Percentiles rank a stretch among this genome's conserved stretches.
Evolutionary conservation across 2,888 invertebrate genomes (phyloP).

Genomic region (Ramazzottius varieornatus): DNA sequence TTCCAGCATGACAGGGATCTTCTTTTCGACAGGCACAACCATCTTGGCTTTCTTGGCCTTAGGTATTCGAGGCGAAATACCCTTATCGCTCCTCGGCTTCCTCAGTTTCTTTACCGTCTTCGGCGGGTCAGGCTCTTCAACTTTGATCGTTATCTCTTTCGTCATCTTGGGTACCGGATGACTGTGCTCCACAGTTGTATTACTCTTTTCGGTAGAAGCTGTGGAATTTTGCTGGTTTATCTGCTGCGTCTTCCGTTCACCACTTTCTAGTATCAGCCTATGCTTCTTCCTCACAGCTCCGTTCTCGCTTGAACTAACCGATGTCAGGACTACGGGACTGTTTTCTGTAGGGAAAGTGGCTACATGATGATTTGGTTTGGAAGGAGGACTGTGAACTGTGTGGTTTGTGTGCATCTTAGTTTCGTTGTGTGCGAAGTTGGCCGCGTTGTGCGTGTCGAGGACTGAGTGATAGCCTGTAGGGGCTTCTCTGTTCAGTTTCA

Average conservation of each 20-base stretch:
- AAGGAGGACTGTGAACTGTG: too few species aligned
- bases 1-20: neutral
- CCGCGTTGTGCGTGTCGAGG: too few species aligned
- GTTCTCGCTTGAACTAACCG: neutral
- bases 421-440: too few species aligned
- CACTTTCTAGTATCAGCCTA: neutral
- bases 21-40: neutral
- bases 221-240: neutral
- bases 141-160: neutral
- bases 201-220: neutral
- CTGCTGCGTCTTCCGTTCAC: neutral
- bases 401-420: too few species aligned
- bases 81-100: neutral
- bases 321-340: too few species aligned
- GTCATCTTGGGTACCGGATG: neutral
- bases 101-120: neutral
- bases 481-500: too few species aligned
- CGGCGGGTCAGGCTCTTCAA: too few species aligned
- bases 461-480: too few species aligned
- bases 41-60: neutral
- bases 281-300: neutral
- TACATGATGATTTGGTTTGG: too few species aligned
- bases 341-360: too few species aligned
- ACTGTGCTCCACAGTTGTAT: neutral
- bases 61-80: neutral